These are phyloP conservation scores for Atherinosoma microstoma DNA, from an alignment of 2,797 vertebrate species.

Conservation along the genomic window DNA sequence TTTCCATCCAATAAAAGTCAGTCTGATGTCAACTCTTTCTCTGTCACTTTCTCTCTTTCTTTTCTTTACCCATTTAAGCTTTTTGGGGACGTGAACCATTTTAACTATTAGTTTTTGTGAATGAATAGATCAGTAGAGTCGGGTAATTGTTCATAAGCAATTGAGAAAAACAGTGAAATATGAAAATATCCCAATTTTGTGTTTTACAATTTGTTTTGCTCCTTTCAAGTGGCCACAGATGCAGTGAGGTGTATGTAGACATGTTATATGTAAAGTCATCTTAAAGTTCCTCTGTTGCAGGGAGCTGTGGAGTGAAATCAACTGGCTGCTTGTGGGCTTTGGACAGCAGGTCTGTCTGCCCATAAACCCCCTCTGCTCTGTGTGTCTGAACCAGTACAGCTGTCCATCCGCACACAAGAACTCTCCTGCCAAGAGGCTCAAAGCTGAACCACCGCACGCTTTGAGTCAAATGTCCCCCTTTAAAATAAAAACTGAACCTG, in stretches of 20 bases:
- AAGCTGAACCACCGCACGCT: constrained; percentile 37
- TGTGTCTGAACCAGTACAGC: constrained; percentile 89
- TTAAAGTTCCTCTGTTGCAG: constrained; percentile 71
- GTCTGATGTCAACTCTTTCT: too few relatives aligned
- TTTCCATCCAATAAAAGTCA: too few relatives aligned
- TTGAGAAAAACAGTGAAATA: too few relatives aligned
- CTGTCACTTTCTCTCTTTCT: too few relatives aligned
- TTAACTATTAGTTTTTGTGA: too few relatives aligned
- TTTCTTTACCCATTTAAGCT: too few relatives aligned
- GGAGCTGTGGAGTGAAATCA: constrained; percentile 94
- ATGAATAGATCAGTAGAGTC: too few relatives aligned
- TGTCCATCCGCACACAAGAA: constrained; percentile 86
- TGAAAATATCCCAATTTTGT: not conserved
- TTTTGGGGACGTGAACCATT: too few relatives aligned
- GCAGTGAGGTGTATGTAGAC: not conserved
- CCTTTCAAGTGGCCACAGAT: not conserved
- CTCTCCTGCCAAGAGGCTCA: constrained; percentile 74
- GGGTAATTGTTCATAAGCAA: too few relatives aligned
- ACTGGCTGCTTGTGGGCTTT: constrained; percentile 95
- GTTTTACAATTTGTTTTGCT: not conserved
- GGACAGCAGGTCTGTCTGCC: constrained; percentile 96
- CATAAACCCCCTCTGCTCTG: constrained; percentile 85
- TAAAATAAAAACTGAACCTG: constrained; percentile 56
- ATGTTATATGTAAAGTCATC: not conserved
- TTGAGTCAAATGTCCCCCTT: not conserved